Base-by-base conservation (phyloP, 2,113 vertebrate genomes). In the Hippocampus guttulatus region DNA sequence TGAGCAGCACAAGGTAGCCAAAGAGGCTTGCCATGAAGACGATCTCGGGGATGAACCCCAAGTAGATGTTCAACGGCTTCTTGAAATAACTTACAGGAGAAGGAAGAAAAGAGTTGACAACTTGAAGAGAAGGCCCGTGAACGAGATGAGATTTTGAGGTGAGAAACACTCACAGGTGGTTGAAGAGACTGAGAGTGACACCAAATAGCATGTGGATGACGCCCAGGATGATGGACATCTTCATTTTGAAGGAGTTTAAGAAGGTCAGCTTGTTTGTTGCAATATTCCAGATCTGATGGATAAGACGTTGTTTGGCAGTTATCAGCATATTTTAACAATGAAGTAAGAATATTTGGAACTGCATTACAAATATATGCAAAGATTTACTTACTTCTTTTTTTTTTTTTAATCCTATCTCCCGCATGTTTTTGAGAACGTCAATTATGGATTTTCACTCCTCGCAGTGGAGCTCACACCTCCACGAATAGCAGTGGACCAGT, bases 161-260 rank as follows among this genome's bases (percentile, higher is more conserved):
- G 3, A 33, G 18, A 16, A 58, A 70, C 67, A 69, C 95, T 92
- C 77, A 98, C 97, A 93, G 87, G 55, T 99, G 96, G 87, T 99
- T 99, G 83, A 99, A 94, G 23, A 98, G 93, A 75, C 97, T 98
- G 84, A 99, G 83, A 0, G 85, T 81, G n/a, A 99, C 92, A 49
- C 97, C 97, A 75, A 99, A 99, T 38, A 95, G 69, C 97, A 99
- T 99, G 79, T 99, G 97, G 84, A 95, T 90, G 74, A 99, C 93
- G 33, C 97, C 97, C 57, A 99, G 90, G 77, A 96, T 92, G 30
- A 99, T 89, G 0, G 97, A 99, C 95, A 98, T 99, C 89, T 99
- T 99, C 97, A 99, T 99, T 84, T 99, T 99, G 73, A 97, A 99
- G 0, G 97, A 99, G 85, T 99, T 99, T 75, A 99, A 93, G 91